These are phyloP conservation scores for Dallia pectoralis DNA, from an alignment of 2,797 vertebrate species.

Conservation along the genomic window DNA sequence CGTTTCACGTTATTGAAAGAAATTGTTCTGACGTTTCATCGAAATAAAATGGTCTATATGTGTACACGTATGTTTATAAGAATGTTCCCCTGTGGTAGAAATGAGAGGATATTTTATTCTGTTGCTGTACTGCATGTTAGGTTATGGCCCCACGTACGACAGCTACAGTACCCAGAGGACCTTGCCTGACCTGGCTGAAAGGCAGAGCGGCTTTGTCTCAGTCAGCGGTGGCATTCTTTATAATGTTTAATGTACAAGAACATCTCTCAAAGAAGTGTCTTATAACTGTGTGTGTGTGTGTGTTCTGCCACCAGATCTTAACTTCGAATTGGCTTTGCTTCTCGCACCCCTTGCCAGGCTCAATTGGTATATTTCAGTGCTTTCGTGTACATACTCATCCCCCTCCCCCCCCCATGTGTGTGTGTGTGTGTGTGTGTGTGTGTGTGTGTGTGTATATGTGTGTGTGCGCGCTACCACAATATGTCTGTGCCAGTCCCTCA, in stretches of 20 bases:
- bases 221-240: slow-evolving; percentile 49
- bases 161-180: slow-evolving; percentile 41
- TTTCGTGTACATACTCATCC: slow-evolving; percentile 66
- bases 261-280: too few relatives aligned
- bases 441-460: too few relatives aligned
- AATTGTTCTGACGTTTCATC: slow-evolving; percentile 36
- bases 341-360: slow-evolving; percentile 57
- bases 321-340: slow-evolving; percentile 59
- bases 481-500: slow-evolving; percentile 75
- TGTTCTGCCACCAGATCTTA: slow-evolving; percentile 59
- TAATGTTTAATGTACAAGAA: slow-evolving; percentile 15
- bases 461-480: slow-evolving; percentile 78
- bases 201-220: slow-evolving; percentile 45
- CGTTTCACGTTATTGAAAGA: slow-evolving; percentile 45
- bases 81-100: slow-evolving; percentile 45
- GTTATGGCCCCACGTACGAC: slow-evolving; percentile 37
- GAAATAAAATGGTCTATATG: slow-evolving; percentile 34
- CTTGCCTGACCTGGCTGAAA: slow-evolving; percentile 19
- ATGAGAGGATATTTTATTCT: slow-evolving; percentile 47
- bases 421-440: too few relatives aligned
- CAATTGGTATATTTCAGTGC: slow-evolving; percentile 61
- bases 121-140: slow-evolving; percentile 55
- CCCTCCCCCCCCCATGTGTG: too few relatives aligned
- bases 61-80: slow-evolving; percentile 17
- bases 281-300: slow-evolving; percentile 25